These are phyloP conservation scores for Rhagoletis pomonella DNA, from an alignment of 1,140 invertebrate species.

Conservation along the genomic window DNA sequence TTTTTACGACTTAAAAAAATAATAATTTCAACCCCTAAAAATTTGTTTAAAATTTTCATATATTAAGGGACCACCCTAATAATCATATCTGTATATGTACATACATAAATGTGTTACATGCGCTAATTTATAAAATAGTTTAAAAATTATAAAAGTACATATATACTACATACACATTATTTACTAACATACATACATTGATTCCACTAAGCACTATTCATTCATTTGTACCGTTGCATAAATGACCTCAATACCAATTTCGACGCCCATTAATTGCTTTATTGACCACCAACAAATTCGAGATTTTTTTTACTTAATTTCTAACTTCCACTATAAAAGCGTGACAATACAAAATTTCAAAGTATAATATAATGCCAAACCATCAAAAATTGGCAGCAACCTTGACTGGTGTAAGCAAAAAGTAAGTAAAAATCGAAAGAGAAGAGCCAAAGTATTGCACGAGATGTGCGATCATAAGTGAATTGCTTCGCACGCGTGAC, in stretches of 20 bases:
- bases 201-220: background rate
- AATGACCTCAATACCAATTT: slow-evolving; percentile 32
- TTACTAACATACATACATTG: no score
- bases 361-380: no score
- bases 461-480: background rate
- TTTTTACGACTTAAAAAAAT: no score
- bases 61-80: no score
- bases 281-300: background rate
- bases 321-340: background rate
- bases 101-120: background rate
- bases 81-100: background rate
- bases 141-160: background rate
- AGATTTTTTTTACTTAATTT: background rate
- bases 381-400: background rate
- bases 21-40: background rate
- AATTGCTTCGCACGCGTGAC: slow-evolving; percentile 24
- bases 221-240: background rate
- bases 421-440: background rate
- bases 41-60: background rate
- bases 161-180: no score
- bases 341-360: background rate
- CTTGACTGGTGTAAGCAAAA: background rate
- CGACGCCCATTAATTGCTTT: background rate
- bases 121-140: background rate
- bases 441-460: background rate